Evolutionary conservation across 2,888 invertebrate species (phyloP).

Genomic region (Mechanitis messenoides): DNA sequence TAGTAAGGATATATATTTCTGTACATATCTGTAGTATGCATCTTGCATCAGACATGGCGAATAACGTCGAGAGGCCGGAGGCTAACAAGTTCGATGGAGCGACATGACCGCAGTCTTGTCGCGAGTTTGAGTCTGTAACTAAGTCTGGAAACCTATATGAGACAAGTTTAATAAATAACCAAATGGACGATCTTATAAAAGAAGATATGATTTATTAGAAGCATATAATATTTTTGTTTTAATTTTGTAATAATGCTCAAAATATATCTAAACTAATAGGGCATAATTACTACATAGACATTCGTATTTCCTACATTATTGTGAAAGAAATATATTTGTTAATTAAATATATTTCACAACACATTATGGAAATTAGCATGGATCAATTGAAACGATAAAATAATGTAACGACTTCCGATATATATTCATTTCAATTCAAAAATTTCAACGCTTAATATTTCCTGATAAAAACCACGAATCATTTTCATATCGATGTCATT

Average conservation of each 20-base stretch:
- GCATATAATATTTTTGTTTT: no score
- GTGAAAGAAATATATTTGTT: neutral
- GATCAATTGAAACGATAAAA: neutral
- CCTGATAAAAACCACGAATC: conserved; percentile 20
- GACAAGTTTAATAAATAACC: no score
- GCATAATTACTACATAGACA: no score
- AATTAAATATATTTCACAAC: neutral
- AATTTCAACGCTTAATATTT: neutral
- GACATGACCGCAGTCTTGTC: conserved; percentile 13
- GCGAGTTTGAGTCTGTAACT: neutral
- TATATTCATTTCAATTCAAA: conserved; percentile 1
- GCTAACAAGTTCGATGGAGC: conserved; percentile 10
- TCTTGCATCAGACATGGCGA: conserved; percentile 9
- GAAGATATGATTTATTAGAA: no score
- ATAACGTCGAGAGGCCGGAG: conserved; percentile 13
- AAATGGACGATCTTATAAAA: no score
- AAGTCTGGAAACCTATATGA: no score
- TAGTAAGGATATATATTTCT: no score
- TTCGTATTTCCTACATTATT: no score
- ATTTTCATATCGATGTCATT: conserved; percentile 25
- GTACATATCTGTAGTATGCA: neutral
- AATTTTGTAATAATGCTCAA: no score
- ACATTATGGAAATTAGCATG: neutral
- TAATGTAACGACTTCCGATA: neutral
- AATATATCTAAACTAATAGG: no score